Base-by-base conservation (phyloP, 2,888 invertebrate genomes). In the Latrodectus elegans region DNA sequence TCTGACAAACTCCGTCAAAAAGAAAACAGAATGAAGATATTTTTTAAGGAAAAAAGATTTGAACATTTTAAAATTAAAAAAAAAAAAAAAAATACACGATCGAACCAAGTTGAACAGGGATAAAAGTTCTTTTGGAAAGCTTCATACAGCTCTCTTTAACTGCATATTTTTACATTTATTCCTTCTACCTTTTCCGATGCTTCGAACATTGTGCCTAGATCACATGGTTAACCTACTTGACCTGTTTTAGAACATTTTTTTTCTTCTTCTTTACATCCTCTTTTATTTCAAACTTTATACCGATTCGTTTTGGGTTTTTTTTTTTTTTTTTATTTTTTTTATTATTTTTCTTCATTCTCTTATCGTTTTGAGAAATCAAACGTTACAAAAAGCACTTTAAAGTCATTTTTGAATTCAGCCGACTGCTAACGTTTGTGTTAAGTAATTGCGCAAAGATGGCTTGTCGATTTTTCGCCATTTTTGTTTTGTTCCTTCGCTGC, bases 151-250 rank as follows among this genome's bases (percentile, higher is more conserved):
- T 70, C 68, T 70, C 55, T 55, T 65, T 75, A 64, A 75, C 60
- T 64, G 82, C 67, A 75, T 75, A 82, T 75, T 82, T 82, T 81
- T 82, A 82, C 38, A 75, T 82, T 74, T 53, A 26, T 82, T 68
- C 15, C 55, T 14, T 53, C 38, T 38, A 52, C 68, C 68, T 52
- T 75, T 78, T 78, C 15, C n/a, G 22, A 73, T 53, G 75, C 82
- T 68, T 55, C 68, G 49, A 55, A 55, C 17, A 51, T 64, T 81
- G 38, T 8, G n/a, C 55, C 17, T 15, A 55, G 55, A 51, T 74
- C 55, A 67, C 17, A 60, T n/a, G 22, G 52, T 65, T 17, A 22
- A 51, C 52, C 26, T 55, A 55, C 17, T 68, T 75, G 55, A 75
- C 75, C 68, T 75, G 38, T n/a, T 68, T 55, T 68, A n/a, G 67